Evolutionary conservation across 37 sponge, comb jelly and placozoan species (phyloP), one percentile per base, ranked within the genome.

Genomic region (Diacarnus erythraeanus): DNA sequence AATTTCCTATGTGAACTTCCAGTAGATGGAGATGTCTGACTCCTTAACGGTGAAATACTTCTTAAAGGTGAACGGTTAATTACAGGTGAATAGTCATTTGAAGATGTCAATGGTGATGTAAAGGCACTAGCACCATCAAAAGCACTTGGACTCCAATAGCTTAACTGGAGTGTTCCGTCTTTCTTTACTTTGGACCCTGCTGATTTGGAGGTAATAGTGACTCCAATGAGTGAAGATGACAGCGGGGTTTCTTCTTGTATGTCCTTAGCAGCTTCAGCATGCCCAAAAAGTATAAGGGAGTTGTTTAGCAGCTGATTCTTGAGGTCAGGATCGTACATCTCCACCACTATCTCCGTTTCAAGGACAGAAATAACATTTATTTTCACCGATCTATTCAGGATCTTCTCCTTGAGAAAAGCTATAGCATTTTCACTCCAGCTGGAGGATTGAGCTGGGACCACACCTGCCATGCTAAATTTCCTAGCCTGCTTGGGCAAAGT

Each of bases 401-500:
- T 86, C 64, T 83, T 82, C 17, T 80, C 57, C 25, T 72, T 79
- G 38, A 91, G 42, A 35, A 59, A 56, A 25, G 39, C 36, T 4
- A 61, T 51, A 5, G 83, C 83, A 20, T 58, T 57, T 0, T 80
- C 73, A 64, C 47, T 64, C 92, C 92, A 91, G 29, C 33, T 76
- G 38, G 21, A 21, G 20, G 84, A 42, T 2, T 42, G 61, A 0
- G 41, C 67, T 1, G 92, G 80, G 18, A 56, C 80, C 1, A 91
- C 56, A 27, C 83, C 84, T 40, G 77, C 76, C 58, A 91, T 26
- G 34, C 78, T 77, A 42, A 83, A 78, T 40, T 80, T 69, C 8
- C 83, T 23, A 0, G 92, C 84, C 33, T 91, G 92, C 10, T 68
- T 73, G 1, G 92, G 92, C 0, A 87, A 77, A 17, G 88, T 83